Evolutionary conservation across 1,140 invertebrate genomes (phyloP), one percentile per base, ranked within the genome.

Genomic region (Neoseiulus cucumeris): DNA sequence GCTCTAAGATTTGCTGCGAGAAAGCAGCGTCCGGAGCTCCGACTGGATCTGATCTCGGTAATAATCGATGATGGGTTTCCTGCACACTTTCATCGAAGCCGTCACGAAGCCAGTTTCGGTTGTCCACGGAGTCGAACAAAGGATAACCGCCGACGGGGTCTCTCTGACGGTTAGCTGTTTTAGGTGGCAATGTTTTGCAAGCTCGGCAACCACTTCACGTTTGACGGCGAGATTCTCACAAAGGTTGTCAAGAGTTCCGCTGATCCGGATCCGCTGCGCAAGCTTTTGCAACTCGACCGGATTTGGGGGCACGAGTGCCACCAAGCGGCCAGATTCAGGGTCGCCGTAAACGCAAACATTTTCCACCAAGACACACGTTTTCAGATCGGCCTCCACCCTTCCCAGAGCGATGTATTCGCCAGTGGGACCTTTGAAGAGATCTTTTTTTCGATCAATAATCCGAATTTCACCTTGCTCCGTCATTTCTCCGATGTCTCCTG

Each of bases 301-400:
- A 76, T 89, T 89, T 0, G 93, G 91, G 64, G 94, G 89, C 20
- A 98, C 80, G 17, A 98, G 79, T 29, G 91, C 91, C 30, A 98
- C 89, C 0, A 87, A 85, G 74, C 85, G 91, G 68, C 83, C 81
- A 74, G 91, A 87, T 29, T 80, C 80, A 5, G 85, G 80, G 77
- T 92, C 89, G 25, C 88, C 91, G 76, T 92, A 92, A 12, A 95
- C 85, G 72, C 91, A 95, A 72, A 95, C 87, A 74, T 96, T 96
- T 73, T 98, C 94, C n/a, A 98, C 86, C 25, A 93, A 75, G 2
- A 89, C 84, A 72, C 85, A 91, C 0, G 91, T 94, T 75, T 96
- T 94, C 69, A 98, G 76, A 73, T 90, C 87, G 1, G 91, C 83
- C 76, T 89, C 83, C 45, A 71, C 69, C 29, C 70, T 71, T 9